Evolutionary conservation across 2,888 invertebrate species (phyloP), one percentile per base, ranked within the genome.

Genomic region (Cistogaster globosa): DNA sequence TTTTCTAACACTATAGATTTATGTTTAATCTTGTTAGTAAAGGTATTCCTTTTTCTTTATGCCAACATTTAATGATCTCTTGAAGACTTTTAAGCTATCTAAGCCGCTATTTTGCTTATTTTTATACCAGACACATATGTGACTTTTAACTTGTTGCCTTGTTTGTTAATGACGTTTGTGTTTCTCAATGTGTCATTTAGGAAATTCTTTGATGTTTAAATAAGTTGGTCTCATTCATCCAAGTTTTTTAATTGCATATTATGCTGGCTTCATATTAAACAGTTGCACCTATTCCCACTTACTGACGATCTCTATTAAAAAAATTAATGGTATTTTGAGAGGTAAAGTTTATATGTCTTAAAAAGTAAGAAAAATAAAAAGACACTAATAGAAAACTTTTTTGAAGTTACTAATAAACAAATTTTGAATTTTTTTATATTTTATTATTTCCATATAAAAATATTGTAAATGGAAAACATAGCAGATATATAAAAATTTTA

Each of bases 201-300:
- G 32, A 32, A 32, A 32, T 32, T 5, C 6, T 32, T 22, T 38
- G 38, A 32, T 71, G 75, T 32, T 62, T 77, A 77, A 80, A 60
- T 26, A 26, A 60, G 51, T 60, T 55, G 12, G 51, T 51, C 11
- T 51, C 63, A 45, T 67, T 51, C 9, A 42, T 0, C 16, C 38
- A 58, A 9, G 22, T 71, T 55, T 45, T 58, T 65, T 68, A 12
- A 51, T 38, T n/a, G 4, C 57, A 48, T n/a, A 38, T 79, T 72
- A 74, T 74, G 51, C 51, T 67, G 26, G 12, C 65, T 67, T 62
- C 38, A 65, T 67, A 14, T 63, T 82, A 85, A 76, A 76, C 71
- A 74, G 71, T 82, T 79, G 82, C 82, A 85, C 85, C 85, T 85
- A 82, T 71, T 81, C 68, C 65, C n/a, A 62, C 82, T 82, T 78